Conservation (phyloP, 2,113 vertebrate species). For the Thamnaconus septentrionalis region DNA sequence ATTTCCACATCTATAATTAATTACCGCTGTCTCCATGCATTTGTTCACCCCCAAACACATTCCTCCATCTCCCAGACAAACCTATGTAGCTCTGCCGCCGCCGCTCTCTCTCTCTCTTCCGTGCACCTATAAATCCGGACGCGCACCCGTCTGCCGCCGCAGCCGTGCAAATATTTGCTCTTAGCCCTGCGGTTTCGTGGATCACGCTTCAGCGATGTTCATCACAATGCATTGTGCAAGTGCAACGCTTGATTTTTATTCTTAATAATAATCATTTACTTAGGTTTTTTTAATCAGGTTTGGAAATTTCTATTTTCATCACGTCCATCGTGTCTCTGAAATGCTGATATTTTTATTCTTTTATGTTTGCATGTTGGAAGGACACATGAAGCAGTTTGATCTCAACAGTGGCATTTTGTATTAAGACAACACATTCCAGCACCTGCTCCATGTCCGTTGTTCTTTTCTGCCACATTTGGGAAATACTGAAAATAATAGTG, state of each 20-base stretch:
- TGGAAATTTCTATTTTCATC: too few relatives aligned
- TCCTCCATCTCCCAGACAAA: constrained; percentile 49
- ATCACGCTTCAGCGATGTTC: constrained; percentile 3
- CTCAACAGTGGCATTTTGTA: too few relatives aligned
- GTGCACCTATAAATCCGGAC: constrained; percentile 33
- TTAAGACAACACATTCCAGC: too few relatives aligned
- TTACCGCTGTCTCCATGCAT: constrained; percentile 67
- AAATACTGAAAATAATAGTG: too few relatives aligned
- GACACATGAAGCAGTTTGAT: too few relatives aligned
- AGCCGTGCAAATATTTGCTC: constrained; percentile 36
- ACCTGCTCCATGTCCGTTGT: too few relatives aligned
- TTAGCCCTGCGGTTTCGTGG: not conserved
- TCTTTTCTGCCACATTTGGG: too few relatives aligned
- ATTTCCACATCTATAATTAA: constrained; percentile 77
- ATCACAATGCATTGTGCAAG: constrained; percentile 30
- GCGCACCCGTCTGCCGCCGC: constrained; percentile 2
- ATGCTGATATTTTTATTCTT: too few relatives aligned
- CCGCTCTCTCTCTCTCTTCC: constrained; percentile 32
- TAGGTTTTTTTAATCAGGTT: not conserved
- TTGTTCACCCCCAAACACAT: constrained; percentile 53
- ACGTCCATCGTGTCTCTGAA: too few relatives aligned
- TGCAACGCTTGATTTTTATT: not conserved
- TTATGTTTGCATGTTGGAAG: too few relatives aligned
- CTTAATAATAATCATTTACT: constrained; percentile 7
- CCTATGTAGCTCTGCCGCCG: constrained; percentile 34